Evolutionary conservation across 2,888 invertebrate species (phyloP), one percentile per base, ranked within the genome.

Genomic region (Drosophila leonis): DNA sequence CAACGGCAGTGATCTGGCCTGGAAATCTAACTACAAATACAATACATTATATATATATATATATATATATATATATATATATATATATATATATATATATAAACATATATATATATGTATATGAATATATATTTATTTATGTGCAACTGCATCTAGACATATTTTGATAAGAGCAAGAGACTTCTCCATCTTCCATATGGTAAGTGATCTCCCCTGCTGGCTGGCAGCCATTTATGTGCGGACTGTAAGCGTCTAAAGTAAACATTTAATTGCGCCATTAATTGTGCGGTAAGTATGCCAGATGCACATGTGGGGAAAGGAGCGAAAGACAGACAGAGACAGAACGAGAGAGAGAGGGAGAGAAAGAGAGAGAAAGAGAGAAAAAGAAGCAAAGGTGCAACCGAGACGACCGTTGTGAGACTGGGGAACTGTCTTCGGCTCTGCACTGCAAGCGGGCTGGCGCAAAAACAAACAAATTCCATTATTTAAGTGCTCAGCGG

Each of bases 221-320:
- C 54, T 63, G 75, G 48, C 78, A 56, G 68, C 74, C 73, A 78
- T 81, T 85, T 66, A 75, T 69, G 69, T 76, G 75, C 65, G 73
- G 75, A 76, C 85, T 68, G 76, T 78, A 80, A 88, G 77, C 80
- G 88, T 77, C 82, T 88, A 80, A 87, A 86, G 83, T 86, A 83
- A 88, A 88, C 86, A 90, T 86, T 87, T 86, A 85, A 88, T 86
- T 90, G 84, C 73, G 67, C 74, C 81, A 83, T 87, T 89, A 86
- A 88, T 89, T 88, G 83, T 69, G 76, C 82, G 78, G 82, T 80
- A 85, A 86, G 86, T 87, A 88, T 88, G 88, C 83, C 87, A 85
- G 85, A 81, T 85, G 86, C 85, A 80, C 82, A 75, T 75, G 75
- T 37, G 15, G 33, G 52, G 35, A 33, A 15, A 18, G 29, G 10